These are phyloP conservation scores for Serilophus lunatus DNA, from an alignment of 2,113 vertebrate species.

Conservation along the genomic window DNA sequence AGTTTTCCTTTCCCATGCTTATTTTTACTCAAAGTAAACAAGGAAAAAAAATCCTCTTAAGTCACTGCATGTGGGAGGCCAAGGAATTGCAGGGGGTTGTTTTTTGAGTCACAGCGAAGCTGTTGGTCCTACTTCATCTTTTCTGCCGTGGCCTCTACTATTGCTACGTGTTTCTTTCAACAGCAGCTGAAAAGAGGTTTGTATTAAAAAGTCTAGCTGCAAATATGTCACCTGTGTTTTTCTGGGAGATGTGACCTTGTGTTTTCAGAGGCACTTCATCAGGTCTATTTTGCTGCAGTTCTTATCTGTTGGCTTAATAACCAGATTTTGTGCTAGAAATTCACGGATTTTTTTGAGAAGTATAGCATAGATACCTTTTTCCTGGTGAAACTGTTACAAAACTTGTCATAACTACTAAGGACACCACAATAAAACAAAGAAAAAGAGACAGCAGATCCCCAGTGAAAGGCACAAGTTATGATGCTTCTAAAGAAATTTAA, in stretches of 20 bases:
- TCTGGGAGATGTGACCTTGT: not conserved
- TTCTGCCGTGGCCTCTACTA: not conserved
- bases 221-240: constrained; percentile 8
- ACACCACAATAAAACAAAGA: not conserved
- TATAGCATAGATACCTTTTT: not conserved
- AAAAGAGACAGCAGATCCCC: not conserved
- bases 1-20: not conserved
- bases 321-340: not conserved
- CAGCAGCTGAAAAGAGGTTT: not conserved
- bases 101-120: not conserved
- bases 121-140: not conserved
- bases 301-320: not conserved
- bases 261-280: not conserved
- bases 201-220: not conserved
- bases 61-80: not conserved
- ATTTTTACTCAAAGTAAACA: constrained; percentile 17
- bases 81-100: not conserved
- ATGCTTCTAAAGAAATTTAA: not conserved
- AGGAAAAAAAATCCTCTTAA: not conserved
- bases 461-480: not conserved
- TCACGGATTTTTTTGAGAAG: not conserved
- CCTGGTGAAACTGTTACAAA: not conserved
- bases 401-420: not conserved
- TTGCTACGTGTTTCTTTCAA: not conserved
- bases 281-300: not conserved